phyloP scores from a whole-genome alignment of 2,113 vertebrate species.

The Bufo gargarizans region DNA sequence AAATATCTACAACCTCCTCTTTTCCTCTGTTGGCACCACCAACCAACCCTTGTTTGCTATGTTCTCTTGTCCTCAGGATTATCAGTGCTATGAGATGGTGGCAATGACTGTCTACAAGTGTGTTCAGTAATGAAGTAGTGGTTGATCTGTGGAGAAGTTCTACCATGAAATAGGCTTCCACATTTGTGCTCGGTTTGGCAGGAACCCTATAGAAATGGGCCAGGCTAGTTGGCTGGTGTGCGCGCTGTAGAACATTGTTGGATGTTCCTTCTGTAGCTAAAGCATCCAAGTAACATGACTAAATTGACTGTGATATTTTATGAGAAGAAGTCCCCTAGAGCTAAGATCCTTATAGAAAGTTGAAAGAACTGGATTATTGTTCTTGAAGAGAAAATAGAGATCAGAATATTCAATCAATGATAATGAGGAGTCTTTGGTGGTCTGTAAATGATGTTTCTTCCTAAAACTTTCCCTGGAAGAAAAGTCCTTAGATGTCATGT shows the following conservation, averaged over 20 bases:
- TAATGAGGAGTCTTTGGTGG: background rate
- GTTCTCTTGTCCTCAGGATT: background rate
- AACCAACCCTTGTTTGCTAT: background rate
- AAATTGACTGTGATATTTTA: slow-evolving; percentile 31
- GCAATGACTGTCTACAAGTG: background rate
- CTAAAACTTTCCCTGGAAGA: slow-evolving; percentile 41
- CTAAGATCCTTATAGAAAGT: background rate
- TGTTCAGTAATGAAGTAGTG: background rate
- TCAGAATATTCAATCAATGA: background rate
- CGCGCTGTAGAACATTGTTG: slow-evolving; percentile 74
- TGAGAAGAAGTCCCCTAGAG: background rate
- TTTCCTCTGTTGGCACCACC: background rate
- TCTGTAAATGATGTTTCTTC: background rate
- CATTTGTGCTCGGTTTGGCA: slow-evolving; percentile 58
- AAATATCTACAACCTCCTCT: background rate
- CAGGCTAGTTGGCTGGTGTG: slow-evolving; percentile 71
- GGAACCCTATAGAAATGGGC: slow-evolving; percentile 68
- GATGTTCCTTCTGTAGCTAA: slow-evolving; percentile 60
- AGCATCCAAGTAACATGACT: slow-evolving; percentile 63
- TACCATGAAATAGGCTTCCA: slow-evolving; percentile 29
- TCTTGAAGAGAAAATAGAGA: background rate
- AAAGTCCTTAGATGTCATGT: slow-evolving; percentile 28
- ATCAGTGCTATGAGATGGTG: background rate
- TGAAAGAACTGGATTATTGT: background rate
- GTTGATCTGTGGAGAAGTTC: background rate